These are phyloP conservation scores for Pseudobourletiella spinata DNA, from an alignment of 1,140 invertebrate species.

Conservation along the genomic window DNA sequence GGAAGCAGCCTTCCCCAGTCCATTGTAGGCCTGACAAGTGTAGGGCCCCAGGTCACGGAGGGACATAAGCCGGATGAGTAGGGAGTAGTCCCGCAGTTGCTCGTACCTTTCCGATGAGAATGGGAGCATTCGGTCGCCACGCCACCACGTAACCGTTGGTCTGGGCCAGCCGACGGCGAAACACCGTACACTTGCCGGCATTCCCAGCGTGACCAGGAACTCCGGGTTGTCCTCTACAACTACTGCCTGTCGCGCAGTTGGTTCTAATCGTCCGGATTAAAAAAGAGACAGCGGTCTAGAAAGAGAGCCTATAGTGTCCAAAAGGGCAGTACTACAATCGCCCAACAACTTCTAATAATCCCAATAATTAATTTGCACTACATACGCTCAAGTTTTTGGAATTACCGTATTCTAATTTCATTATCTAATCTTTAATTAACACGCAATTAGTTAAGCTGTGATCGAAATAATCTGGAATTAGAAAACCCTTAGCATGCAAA, in stretches of 20 bases:
- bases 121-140: conserved; percentile 62
- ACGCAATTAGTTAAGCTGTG: too few species aligned
- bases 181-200: conserved; percentile 61
- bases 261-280: conserved; percentile 43
- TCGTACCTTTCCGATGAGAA: conserved; percentile 60
- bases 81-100: conserved; percentile 59
- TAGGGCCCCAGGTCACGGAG: conserved; percentile 47
- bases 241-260: conserved; percentile 42
- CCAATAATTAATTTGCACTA: too few species aligned
- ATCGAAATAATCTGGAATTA: too few species aligned
- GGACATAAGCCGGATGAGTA: conserved; percentile 61
- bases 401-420: too few species aligned
- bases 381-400: too few species aligned
- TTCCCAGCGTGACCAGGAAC: conserved; percentile 55
- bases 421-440: too few species aligned
- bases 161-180: conserved; percentile 71
- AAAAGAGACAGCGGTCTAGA: too few species aligned
- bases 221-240: conserved; percentile 48
- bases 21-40: conserved; percentile 79
- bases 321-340: too few species aligned
- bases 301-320: too few species aligned
- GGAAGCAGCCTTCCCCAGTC: conserved; percentile 61
- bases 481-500: too few species aligned
- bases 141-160: conserved; percentile 77
- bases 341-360: too few species aligned